Conservation (phyloP, 2,113 vertebrate genomes). For the Bufo bufo region DNA sequence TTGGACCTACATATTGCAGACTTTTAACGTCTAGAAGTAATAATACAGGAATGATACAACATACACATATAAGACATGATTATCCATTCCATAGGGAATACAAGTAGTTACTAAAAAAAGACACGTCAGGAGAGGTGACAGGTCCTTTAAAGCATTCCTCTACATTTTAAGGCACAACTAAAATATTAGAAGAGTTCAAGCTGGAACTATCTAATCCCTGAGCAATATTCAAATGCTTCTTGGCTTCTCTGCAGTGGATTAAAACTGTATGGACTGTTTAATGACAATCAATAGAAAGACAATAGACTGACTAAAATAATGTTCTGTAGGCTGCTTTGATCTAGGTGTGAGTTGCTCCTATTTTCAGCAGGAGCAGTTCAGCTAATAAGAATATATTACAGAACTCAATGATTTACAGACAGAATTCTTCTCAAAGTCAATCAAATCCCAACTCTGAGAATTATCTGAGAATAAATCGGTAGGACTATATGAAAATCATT, state of each 20-base stretch:
- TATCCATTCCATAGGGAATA: too few species aligned
- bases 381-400: not conserved
- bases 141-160: not conserved
- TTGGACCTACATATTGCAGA: too few species aligned
- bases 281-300: not conserved
- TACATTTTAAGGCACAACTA: not conserved
- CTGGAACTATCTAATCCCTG: not conserved
- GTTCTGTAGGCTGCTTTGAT: not conserved
- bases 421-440: not conserved
- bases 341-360: not conserved
- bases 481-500: not conserved
- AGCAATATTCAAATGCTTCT: not conserved
- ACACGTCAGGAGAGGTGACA: too few species aligned
- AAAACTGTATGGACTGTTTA: conserved; percentile 5
- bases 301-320: not conserved
- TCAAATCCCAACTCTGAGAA: not conserved
- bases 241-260: not conserved
- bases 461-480: not conserved
- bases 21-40: too few species aligned
- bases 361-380: not conserved
- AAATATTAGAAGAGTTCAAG: not conserved
- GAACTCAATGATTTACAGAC: not conserved
- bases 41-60: too few species aligned
- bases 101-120: too few species aligned
- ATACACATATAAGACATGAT: too few species aligned